Percentiles rank a stretch among this genome's conserved stretches.
phyloP scores from a whole-genome alignment of 1,140 invertebrate genomes.

The Zaprionus vittiger region DNA sequence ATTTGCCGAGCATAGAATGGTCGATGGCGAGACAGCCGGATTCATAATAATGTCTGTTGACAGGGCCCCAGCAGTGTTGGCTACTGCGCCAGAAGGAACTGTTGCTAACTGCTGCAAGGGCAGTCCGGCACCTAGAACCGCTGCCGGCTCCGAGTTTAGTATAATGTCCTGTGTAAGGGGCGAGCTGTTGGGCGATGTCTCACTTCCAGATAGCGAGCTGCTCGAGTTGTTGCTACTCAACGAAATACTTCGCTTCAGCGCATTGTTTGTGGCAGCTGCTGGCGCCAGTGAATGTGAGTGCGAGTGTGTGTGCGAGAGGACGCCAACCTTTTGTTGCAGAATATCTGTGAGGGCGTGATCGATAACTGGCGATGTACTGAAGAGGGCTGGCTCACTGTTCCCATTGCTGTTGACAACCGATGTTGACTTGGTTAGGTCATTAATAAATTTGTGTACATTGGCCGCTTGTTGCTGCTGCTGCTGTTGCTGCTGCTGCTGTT shows the following conservation, averaged over 20 bases:
- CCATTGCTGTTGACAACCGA: slow-evolving; percentile 70
- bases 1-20: slow-evolving; percentile 84
- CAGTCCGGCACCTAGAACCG: slow-evolving; percentile 58
- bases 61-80: slow-evolving; percentile 76
- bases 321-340: slow-evolving; percentile 62
- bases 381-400: slow-evolving; percentile 55
- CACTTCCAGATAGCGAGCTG: slow-evolving; percentile 52
- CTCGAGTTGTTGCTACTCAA: slow-evolving; percentile 65
- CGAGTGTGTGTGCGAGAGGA: slow-evolving; percentile 21
- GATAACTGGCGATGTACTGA: slow-evolving; percentile 60
- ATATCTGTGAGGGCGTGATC: slow-evolving; percentile 76
- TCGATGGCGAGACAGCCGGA: slow-evolving; percentile 86
- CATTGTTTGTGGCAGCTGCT: slow-evolving; percentile 36
- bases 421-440: slow-evolving; percentile 76
- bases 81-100: slow-evolving; percentile 19
- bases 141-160: slow-evolving; percentile 79
- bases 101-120: slow-evolving; percentile 64
- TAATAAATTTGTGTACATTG: slow-evolving; percentile 76
- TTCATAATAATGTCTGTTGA: slow-evolving; percentile 87
- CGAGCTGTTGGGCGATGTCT: slow-evolving; percentile 72
- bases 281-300: slow-evolving; percentile 6
- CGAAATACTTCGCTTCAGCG: slow-evolving; percentile 69
- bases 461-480: slow-evolving; percentile 61
- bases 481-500: slow-evolving; percentile 37
- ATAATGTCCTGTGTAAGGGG: slow-evolving; percentile 84